These are phyloP conservation scores for Pseudochromis fuscus DNA, from an alignment of 2,797 vertebrate genomes.

Conservation along the genomic window DNA sequence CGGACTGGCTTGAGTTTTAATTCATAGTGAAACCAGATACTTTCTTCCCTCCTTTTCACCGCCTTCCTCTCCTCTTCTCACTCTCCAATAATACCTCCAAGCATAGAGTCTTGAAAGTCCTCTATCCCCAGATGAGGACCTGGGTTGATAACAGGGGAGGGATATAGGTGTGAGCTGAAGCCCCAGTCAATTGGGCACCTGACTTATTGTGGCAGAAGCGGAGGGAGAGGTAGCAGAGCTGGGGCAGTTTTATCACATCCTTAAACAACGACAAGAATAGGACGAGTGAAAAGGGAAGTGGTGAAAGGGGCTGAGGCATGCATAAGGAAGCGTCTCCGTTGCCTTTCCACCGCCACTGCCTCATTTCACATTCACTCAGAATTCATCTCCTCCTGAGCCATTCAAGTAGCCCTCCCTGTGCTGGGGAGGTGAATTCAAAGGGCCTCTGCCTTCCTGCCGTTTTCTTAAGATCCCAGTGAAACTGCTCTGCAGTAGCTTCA, in stretches of 20 bases:
- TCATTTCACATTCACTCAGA: slow-evolving; percentile 74
- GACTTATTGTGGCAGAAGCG: slow-evolving; percentile 53
- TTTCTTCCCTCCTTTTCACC: not conserved
- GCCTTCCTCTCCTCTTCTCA: not conserved
- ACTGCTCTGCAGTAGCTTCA: slow-evolving; percentile 45
- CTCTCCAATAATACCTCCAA: slow-evolving; percentile 18
- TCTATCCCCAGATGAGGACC: slow-evolving; percentile 46
- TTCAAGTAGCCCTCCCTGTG: slow-evolving; percentile 68
- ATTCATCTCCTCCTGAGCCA: slow-evolving; percentile 70
- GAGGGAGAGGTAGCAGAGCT: slow-evolving; percentile 43
- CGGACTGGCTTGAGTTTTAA: slow-evolving; percentile 2
- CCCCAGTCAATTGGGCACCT: slow-evolving; percentile 37
- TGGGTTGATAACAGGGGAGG: slow-evolving; percentile 48
- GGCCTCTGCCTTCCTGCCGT: slow-evolving; percentile 48
- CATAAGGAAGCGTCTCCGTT: slow-evolving; percentile 65
- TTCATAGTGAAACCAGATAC: not conserved
- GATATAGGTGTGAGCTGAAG: slow-evolving; percentile 40
- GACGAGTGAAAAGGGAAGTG: slow-evolving; percentile 51
- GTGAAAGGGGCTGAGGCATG: slow-evolving; percentile 64
- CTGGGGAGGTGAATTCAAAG: slow-evolving; percentile 68
- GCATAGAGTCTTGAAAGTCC: slow-evolving; percentile 19
- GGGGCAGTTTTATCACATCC: slow-evolving; percentile 54
- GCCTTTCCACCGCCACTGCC: slow-evolving; percentile 48
- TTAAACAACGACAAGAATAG: slow-evolving; percentile 65
- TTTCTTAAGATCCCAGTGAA: slow-evolving; percentile 73